Conservation (phyloP, 2,113 vertebrate genomes). For the Gorsachius goisagi region DNA sequence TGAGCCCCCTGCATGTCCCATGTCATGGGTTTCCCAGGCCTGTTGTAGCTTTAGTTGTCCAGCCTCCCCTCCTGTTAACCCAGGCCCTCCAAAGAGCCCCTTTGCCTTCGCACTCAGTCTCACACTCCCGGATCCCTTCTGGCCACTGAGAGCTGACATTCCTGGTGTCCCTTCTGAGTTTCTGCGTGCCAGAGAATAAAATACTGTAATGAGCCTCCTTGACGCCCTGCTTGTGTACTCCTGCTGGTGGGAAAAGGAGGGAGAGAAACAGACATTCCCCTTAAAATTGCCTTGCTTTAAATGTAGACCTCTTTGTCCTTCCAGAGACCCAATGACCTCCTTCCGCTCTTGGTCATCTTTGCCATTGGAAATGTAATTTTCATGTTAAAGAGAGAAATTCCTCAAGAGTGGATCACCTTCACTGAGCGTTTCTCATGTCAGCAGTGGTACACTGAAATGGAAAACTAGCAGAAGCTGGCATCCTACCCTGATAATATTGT, state of each 20-base stretch:
- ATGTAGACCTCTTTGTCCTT: neutral
- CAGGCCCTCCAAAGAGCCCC: neutral
- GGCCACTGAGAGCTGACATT: neutral
- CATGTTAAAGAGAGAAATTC: neutral
- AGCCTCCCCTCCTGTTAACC: neutral
- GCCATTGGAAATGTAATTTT: neutral
- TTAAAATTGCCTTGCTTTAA: neutral
- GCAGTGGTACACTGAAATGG: neutral
- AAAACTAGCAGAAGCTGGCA: neutral
- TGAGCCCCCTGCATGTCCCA: neutral
- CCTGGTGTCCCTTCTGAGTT: neutral
- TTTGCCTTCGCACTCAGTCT: neutral
- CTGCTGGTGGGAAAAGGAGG: neutral
- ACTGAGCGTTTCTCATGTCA: fast-evolving
- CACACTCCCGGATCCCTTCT: neutral
- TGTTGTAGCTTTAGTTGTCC: neutral
- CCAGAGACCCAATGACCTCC: neutral
- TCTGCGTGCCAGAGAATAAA: neutral
- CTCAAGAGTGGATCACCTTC: neutral
- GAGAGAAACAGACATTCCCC: neutral
- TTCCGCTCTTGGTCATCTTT: neutral
- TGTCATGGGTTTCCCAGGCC: conserved; percentile 58
- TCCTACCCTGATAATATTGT: neutral
- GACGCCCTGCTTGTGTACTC: neutral
- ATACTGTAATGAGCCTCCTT: neutral